A percentile compares a stretch with the other conserved stretches of the same genome.
Conservation (phyloP, 2,113 vertebrate genomes). For the Gambusia holbrooki region DNA sequence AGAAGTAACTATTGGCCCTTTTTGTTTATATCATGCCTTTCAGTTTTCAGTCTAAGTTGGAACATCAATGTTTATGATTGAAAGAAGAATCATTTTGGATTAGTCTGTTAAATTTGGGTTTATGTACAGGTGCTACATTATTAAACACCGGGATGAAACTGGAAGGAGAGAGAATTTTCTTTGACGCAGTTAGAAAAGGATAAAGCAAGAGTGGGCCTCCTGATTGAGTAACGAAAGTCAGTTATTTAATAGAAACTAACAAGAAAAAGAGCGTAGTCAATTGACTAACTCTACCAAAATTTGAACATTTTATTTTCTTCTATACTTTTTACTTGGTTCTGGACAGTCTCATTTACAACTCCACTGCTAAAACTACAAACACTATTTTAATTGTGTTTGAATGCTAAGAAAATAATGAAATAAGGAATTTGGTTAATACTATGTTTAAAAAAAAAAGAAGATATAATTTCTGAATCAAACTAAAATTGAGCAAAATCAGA, state of each 20-base stretch:
- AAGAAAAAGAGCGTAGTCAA: not conserved
- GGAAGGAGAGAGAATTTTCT: constrained; percentile 23
- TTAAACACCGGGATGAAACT: constrained; percentile 25
- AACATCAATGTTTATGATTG: constrained; percentile 17
- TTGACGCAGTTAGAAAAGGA: constrained; percentile 23
- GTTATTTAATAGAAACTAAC: constrained; percentile 1
- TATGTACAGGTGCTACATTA: constrained; percentile 55
- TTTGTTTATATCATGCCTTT: constrained; percentile 25
- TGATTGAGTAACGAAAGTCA: constrained; percentile 6
- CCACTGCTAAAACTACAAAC: not conserved
- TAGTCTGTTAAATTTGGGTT: constrained; percentile 39
- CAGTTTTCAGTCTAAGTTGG: constrained; percentile 24
- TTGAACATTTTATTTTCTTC: constrained; percentile 1
- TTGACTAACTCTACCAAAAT: not conserved
- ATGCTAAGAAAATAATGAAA: not conserved
- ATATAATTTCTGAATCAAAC: constrained; percentile 28
- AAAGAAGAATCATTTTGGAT: constrained; percentile 11
- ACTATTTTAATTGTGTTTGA: not conserved
- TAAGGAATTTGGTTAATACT: not conserved
- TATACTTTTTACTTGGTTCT: not conserved
- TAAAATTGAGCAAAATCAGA: constrained; percentile 7
- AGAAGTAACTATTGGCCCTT: constrained; percentile 55
- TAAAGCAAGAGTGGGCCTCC: constrained; percentile 18
- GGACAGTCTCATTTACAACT: constrained; percentile 1
- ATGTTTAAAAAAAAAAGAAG: constrained; percentile 10